These are phyloP conservation scores for Argyrosomus regius DNA, from an alignment of 2,797 vertebrate species.

Conservation along the genomic window DNA sequence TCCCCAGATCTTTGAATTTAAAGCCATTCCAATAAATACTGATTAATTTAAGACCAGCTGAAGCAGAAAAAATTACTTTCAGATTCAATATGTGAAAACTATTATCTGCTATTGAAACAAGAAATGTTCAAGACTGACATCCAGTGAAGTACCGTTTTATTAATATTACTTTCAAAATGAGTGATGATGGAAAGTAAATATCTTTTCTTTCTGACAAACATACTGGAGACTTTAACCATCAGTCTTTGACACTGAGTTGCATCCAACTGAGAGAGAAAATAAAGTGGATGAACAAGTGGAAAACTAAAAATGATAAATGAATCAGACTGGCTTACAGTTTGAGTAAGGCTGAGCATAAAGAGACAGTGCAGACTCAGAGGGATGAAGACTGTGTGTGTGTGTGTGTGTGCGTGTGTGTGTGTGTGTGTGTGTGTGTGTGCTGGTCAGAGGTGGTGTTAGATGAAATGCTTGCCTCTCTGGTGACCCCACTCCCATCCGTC, in stretches of 20 bases:
- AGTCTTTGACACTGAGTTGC: neutral
- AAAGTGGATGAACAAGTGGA: neutral
- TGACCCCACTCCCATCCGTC: conserved; percentile 86
- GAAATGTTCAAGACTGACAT: neutral
- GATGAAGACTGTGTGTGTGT: conserved; percentile 12
- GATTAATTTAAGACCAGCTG: neutral
- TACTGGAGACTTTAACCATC: neutral
- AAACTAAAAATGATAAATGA: neutral
- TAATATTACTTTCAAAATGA: neutral
- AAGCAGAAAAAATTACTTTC: neutral
- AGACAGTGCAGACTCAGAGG: conserved; percentile 3
- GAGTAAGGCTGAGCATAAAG: conserved; percentile 31
- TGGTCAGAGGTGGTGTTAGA: conserved; percentile 57
- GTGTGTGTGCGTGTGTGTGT: conserved; percentile 19
- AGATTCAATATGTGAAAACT: neutral
- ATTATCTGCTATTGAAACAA: neutral
- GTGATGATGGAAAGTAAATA: neutral
- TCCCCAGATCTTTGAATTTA: neutral
- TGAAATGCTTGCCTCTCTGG: conserved; percentile 73
- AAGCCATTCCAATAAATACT: neutral
- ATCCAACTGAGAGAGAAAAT: neutral
- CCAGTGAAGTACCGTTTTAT: neutral
- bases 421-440: conserved; percentile 16
- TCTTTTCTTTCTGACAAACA: neutral
- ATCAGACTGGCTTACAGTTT: neutral